Conservation (phyloP, 2,888 invertebrate species). For the Cheilosia scutellata region DNA sequence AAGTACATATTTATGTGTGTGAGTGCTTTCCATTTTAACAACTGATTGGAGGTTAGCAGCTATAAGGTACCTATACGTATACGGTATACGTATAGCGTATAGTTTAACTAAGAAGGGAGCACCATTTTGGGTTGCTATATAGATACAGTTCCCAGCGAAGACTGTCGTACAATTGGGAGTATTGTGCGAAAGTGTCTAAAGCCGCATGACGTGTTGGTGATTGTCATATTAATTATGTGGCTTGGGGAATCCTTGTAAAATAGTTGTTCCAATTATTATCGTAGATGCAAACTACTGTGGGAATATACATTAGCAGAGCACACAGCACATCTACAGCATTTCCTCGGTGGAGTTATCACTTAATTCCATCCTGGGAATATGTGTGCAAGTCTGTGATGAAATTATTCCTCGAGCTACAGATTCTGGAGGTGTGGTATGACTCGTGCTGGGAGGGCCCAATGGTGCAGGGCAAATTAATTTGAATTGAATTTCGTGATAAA, state of each 20-base stretch:
- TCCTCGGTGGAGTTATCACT: slow-evolving; percentile 52
- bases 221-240: slow-evolving; percentile 74
- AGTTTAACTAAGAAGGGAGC: too few species aligned
- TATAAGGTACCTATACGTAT: not conserved
- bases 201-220: slow-evolving; percentile 64
- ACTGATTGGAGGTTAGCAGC: not conserved
- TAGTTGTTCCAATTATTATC: slow-evolving; percentile 45
- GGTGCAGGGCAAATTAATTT: slow-evolving; percentile 19
- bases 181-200: slow-evolving; percentile 46
- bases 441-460: not conserved
- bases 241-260: slow-evolving; percentile 59
- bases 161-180: not conserved
- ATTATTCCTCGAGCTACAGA: slow-evolving; percentile 33
- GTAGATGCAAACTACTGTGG: slow-evolving; percentile 52
- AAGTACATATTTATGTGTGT: not conserved
- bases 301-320: slow-evolving; percentile 56
- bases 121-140: not conserved
- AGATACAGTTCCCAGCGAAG: slow-evolving; percentile 2
- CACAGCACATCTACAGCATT: slow-evolving; percentile 26
- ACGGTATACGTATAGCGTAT: too few species aligned
- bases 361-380: slow-evolving; percentile 64
- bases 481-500: slow-evolving; percentile 68
- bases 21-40: slow-evolving; percentile 15
- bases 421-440: not conserved
- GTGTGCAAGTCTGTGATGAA: slow-evolving; percentile 47